Percentiles rank a stretch among this genome's conserved stretches.
These are phyloP conservation scores for Podarcis raffonei DNA, from an alignment of 2,113 vertebrate species.

Conservation along the genomic window DNA sequence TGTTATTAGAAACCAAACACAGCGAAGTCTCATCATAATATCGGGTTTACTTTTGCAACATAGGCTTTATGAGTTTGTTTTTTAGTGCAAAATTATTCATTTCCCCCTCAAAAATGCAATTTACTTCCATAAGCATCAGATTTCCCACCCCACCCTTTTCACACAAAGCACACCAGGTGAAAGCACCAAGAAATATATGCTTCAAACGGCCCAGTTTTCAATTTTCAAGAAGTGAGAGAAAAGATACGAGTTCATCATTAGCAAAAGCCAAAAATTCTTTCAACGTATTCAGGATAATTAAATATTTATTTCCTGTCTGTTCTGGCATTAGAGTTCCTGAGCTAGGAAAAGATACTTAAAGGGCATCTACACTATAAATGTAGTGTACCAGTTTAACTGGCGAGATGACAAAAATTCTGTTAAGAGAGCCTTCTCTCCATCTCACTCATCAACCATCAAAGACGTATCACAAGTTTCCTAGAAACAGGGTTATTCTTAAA, in stretches of 20 bases:
- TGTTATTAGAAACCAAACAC: conserved; percentile 10
- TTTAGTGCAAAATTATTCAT: not conserved
- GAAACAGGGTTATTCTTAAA: not conserved
- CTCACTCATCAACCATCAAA: not conserved
- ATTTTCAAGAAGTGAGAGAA: not conserved
- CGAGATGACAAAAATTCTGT: not conserved
- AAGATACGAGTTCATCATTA: not conserved
- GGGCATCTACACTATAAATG: not conserved
- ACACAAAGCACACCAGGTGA: not conserved
- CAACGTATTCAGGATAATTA: not conserved
- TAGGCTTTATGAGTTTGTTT: not conserved
- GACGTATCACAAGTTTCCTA: not conserved
- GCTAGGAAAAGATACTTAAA: not conserved
- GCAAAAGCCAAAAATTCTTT: not conserved
- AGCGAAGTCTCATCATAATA: not conserved
- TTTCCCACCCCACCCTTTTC: not conserved
- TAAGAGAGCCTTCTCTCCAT: not conserved
- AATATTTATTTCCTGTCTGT: not conserved
- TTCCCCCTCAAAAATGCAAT: not conserved
- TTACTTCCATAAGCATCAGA: not conserved
- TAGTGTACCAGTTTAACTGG: not conserved
- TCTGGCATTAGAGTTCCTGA: not conserved
- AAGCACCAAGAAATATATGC: not conserved
- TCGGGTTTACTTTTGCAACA: conserved; percentile 11
- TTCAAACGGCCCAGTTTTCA: not conserved